phyloP scores from a whole-genome alignment of 2,113 vertebrate genomes.

The Hemiscyllium ocellatum region DNA sequence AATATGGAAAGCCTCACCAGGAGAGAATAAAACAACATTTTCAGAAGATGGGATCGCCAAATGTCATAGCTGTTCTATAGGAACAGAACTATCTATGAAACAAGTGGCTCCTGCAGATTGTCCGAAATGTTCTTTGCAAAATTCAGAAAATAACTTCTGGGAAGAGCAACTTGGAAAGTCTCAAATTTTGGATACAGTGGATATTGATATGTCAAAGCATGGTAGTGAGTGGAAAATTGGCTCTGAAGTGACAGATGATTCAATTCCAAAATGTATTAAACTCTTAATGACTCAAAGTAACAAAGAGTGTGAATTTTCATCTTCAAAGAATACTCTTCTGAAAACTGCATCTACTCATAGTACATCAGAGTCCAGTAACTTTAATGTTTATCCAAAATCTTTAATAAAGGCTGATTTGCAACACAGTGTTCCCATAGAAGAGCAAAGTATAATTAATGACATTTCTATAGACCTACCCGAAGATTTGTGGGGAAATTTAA shows the following conservation, averaged over 20 bases:
- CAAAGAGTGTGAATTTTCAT: neutral
- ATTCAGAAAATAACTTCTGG: conserved; percentile 18
- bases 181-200: neutral
- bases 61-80: neutral
- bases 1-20: conserved; percentile 30
- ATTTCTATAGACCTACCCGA: conserved; percentile 26
- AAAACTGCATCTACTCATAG: neutral
- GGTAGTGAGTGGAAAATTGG: neutral
- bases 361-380: neutral
- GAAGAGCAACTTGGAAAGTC: neutral
- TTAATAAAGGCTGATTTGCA: neutral
- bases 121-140: neutral
- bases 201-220: neutral
- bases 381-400: neutral
- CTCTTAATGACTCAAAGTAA: neutral
- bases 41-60: neutral
- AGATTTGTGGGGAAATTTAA: conserved; percentile 32
- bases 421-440: neutral
- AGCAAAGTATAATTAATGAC: conserved; percentile 20
- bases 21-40: conserved; percentile 5
- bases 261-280: neutral
- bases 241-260: neutral
- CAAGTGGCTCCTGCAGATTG: neutral
- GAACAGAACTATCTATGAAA: neutral
- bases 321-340: neutral